phyloP scores from a whole-genome alignment of 35 echinoderm and acorn worm genomes.

The Nesometra sesokonis region DNA sequence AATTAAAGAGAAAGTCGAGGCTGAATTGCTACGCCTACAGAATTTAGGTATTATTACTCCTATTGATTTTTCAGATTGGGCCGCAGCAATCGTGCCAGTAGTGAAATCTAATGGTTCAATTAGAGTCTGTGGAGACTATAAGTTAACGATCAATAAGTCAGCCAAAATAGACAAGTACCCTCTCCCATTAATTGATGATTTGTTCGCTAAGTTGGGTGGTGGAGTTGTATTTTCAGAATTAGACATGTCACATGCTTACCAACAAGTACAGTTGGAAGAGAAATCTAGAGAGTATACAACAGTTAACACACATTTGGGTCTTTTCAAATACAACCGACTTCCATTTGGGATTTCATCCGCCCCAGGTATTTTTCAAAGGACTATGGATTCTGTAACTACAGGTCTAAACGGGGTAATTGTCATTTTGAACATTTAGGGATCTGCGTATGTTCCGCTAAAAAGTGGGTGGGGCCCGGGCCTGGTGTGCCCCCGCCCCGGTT shows the following conservation, averaged over 20 bases:
- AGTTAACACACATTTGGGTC: conserved; percentile 48
- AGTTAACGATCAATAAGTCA: conserved; percentile 25
- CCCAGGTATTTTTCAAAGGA: conserved; percentile 22
- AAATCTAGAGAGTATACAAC: conserved; percentile 26
- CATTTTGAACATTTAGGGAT: no score
- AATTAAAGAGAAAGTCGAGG: conserved; percentile 19
- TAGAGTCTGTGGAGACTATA: conserved; percentile 58
- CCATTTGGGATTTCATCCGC: conserved; percentile 35
- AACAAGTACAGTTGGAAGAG: conserved; percentile 38
- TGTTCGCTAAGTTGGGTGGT: conserved; percentile 20
- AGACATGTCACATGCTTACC: conserved; percentile 48
- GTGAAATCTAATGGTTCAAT: conserved; percentile 45
- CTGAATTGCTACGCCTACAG: conserved; percentile 30
- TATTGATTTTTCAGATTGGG: conserved; percentile 45
- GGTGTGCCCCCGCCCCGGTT: no score
- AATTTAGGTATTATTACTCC: conserved; percentile 2
- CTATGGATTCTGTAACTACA: no score
- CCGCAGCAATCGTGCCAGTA: conserved; percentile 51
- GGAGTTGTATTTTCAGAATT: conserved; percentile 37
- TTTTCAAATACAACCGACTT: conserved; percentile 33
- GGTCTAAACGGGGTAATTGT: no score
- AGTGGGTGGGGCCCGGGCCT: no score
- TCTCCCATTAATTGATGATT: conserved; percentile 16
- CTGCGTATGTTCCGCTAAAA: no score
- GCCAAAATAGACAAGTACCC: conserved; percentile 29